Conservation (phyloP, 2,113 vertebrate species). For the Lampris megalopsis region DNA sequence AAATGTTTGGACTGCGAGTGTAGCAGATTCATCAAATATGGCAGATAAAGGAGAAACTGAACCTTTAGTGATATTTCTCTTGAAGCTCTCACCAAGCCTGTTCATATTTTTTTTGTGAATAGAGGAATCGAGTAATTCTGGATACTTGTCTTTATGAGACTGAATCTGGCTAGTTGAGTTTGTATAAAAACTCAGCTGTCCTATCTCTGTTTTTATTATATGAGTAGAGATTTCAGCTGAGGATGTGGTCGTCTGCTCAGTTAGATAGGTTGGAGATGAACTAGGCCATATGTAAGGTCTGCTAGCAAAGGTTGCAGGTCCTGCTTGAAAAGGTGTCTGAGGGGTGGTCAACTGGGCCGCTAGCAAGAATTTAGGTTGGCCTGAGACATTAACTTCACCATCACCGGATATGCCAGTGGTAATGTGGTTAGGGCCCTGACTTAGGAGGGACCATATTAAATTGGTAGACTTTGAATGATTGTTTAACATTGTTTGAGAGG, state of each 20-base stretch:
- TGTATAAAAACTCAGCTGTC: not conserved
- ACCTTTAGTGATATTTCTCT: conserved; percentile 12
- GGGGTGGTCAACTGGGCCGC: conserved; percentile 4
- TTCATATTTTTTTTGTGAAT: conserved; percentile 3
- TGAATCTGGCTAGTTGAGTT: conserved; percentile 1
- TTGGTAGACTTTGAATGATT: conserved; percentile 11
- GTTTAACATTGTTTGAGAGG: conserved; percentile 19
- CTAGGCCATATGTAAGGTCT: conserved; percentile 11
- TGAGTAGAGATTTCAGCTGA: conserved; percentile 26
- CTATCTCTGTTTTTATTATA: conserved; percentile 22
- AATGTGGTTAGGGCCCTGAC: not conserved
- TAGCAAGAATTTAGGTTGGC: not conserved
- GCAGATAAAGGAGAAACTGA: conserved; percentile 34
- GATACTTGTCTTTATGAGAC: conserved; percentile 3
- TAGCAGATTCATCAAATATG: conserved; percentile 24
- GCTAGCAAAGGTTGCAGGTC: not conserved
- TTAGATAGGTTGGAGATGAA: conserved; percentile 10
- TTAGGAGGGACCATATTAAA: not conserved
- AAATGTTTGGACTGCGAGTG: conserved; percentile 22
- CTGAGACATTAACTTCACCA: conserved; percentile 4
- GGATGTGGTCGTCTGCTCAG: conserved; percentile 21
- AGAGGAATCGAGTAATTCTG: conserved; percentile 1
- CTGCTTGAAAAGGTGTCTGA: conserved; percentile 36
- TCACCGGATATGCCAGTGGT: not conserved
- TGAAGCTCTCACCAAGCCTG: conserved; percentile 1